phyloP scores from a whole-genome alignment of 1,140 invertebrate species.

The Thereuonema tuberculata region DNA sequence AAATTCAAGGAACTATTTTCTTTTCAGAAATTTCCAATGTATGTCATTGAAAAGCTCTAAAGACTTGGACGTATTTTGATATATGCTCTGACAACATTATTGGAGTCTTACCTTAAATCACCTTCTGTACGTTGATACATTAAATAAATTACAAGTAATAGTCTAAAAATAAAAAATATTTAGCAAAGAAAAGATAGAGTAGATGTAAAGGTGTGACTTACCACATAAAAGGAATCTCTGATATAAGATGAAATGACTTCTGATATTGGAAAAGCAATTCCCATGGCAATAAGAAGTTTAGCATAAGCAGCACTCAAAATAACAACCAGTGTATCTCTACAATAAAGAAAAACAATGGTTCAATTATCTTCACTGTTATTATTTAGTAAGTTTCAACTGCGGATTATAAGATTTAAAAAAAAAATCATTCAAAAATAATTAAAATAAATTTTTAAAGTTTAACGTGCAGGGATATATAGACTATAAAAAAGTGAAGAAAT shows the following conservation, averaged over 20 bases:
- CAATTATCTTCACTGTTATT: no score
- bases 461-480: no score
- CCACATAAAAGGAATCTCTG: conserved; percentile 34
- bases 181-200: background rate
- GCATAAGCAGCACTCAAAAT: conserved; percentile 82
- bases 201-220: conserved; percentile 21
- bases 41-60: no score
- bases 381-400: no score
- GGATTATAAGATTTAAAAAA: no score
- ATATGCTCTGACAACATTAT: no score
- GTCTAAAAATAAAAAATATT: conserved; percentile 16
- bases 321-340: conserved; percentile 63
- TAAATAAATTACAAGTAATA: conserved; percentile 76
- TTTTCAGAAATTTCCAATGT: no score
- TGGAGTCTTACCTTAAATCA: background rate
- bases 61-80: no score
- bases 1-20: no score
- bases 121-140: conserved; percentile 28
- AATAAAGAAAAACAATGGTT: conserved; percentile 20
- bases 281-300: conserved; percentile 87
- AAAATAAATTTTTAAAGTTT: no score
- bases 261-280: conserved; percentile 76
- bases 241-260: conserved; percentile 33
- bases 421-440: no score
- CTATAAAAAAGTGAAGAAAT: no score